Conservation (phyloP, 2,888 invertebrate species). For the Philereme transversata region DNA sequence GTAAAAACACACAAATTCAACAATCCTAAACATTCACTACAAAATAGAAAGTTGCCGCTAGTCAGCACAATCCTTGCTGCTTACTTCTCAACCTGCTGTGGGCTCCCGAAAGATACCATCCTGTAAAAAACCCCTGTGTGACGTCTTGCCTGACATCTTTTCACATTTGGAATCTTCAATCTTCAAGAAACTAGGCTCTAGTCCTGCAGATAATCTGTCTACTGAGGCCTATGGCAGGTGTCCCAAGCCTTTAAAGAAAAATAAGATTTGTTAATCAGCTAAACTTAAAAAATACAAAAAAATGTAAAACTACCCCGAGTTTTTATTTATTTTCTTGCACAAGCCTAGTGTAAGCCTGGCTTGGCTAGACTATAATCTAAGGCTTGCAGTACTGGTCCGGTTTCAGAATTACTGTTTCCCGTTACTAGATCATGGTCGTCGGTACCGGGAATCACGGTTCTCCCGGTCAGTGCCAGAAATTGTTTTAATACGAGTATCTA, state of each 20-base stretch:
- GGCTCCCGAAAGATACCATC: not conserved
- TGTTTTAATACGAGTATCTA: no score
- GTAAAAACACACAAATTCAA: conserved; percentile 24
- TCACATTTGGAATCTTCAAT: conserved; percentile 5
- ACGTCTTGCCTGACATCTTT: not conserved
- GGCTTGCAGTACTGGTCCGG: no score
- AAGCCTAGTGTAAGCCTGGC: no score
- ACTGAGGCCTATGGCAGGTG: not conserved
- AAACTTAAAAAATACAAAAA: conserved; percentile 17
- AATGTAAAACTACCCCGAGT: not conserved
- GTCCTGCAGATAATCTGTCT: conserved; percentile 1
- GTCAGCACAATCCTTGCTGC: conserved; percentile 31
- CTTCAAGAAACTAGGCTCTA: conserved; percentile 1
- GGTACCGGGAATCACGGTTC: no score
- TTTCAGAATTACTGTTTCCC: no score
- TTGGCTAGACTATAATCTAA: no score
- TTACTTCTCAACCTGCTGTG: conserved; percentile 39
- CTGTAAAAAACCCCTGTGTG: not conserved
- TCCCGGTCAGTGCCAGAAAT: no score
- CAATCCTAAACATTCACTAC: conserved; percentile 18
- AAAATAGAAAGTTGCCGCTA: conserved; percentile 8
- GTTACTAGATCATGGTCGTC: no score
- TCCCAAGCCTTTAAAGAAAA: conserved; percentile 2
- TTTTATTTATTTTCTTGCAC: no score
- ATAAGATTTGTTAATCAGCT: no score